A percentile compares a stretch with the other conserved stretches of the same genome.
Evolutionary conservation across 2,113 vertebrate genomes (phyloP).

Genomic region (Grammomys surdaster): DNA sequence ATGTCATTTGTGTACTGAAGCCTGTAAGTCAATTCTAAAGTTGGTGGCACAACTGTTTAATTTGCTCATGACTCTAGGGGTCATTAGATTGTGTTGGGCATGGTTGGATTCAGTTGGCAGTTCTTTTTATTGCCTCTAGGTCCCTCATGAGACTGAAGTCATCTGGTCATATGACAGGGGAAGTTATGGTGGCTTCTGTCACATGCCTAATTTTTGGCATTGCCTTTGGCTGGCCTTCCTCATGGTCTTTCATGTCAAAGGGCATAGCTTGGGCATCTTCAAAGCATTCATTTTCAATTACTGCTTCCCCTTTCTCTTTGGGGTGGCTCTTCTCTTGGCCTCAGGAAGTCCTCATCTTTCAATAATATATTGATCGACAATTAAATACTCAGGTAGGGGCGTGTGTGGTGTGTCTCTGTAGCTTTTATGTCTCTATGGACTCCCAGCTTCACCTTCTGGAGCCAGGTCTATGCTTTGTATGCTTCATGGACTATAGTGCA

Average conservation of each 20-base stretch:
- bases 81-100: background rate
- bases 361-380: background rate
- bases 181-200: background rate
- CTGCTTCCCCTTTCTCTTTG: background rate
- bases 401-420: background rate
- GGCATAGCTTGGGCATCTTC: background rate
- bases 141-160: background rate
- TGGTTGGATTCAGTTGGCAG: background rate
- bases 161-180: background rate
- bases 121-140: conserved; percentile 5
- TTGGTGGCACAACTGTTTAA: background rate
- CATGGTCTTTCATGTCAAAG: conserved; percentile 15
- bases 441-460: background rate
- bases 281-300: background rate
- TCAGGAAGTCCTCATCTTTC: background rate
- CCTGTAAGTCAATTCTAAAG: background rate
- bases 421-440: background rate
- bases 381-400: background rate
- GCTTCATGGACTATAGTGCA: background rate
- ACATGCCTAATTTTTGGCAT: background rate
- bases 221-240: conserved; percentile 21
- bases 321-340: background rate
- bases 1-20: background rate
- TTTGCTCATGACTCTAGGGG: background rate
- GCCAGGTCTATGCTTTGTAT: background rate